Base-by-base conservation (phyloP, 2,888 invertebrate species). In the Anthophora plumipes region DNA sequence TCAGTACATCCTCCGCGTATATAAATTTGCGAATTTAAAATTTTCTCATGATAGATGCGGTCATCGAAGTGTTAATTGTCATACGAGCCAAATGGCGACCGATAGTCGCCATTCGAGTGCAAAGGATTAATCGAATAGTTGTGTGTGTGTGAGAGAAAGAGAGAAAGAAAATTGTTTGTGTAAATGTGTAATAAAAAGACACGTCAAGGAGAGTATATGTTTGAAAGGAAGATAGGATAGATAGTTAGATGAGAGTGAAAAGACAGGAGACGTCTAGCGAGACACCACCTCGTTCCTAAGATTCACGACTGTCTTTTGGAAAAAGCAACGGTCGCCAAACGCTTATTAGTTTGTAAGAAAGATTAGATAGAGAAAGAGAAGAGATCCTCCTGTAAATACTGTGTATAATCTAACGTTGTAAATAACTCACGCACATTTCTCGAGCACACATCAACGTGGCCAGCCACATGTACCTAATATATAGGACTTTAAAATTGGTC, bases 301-400 rank as follows among this genome's bases (percentile, higher is more conserved):
- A 90, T 90, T 90, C 85, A 84, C 90, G 90, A 87, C 88, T 89
- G 90, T 84, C 85, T 87, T 80, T 67, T 69, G 80, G 73, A 76
- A 79, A 83, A 83, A 83, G 82, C 76, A 85, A 88, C 90, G 88
- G 91, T 92, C 91, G 91, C 89, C 91, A 91, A 92, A 92, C 93
- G 92, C 92, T 93, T 93, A 93, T 92, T 93, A 93, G 92, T 89
- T 79, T 82, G 89, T 92, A 92, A 92, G 92, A 31, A 31, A 31
- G 31, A 31, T n/a, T 3, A 31, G 4, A 31, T 1, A 31, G 31
- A 31, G 31, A 31, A 31, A 31, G 4, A 31, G 31, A 31, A 4
- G 60, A 63, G 77, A 88, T 68, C 88, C 89, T 90, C 90, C 84
- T 92, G 93, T 93, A 93, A 87, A 93, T 93, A 93, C 83, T 93